Percentiles rank a stretch among this genome's conserved stretches.
These are phyloP conservation scores for Holothuria glaberrima DNA, from an alignment of 35 echinoderm and acorn worm genomes.

Conservation along the genomic window DNA sequence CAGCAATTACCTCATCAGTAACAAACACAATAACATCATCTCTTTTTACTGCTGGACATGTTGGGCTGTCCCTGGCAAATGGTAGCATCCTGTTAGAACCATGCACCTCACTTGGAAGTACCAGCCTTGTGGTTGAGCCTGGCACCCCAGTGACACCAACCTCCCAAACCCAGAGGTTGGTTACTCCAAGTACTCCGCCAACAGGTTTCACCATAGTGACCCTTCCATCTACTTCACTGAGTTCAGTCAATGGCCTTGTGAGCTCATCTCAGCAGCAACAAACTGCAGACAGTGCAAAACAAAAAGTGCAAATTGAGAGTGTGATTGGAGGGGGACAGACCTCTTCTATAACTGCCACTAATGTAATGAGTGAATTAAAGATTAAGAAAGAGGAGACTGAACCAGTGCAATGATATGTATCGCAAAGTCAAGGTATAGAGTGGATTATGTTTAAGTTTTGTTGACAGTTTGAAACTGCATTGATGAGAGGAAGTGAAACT, in stretches of 20 bases:
- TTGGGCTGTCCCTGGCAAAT: slow-evolving; percentile 64
- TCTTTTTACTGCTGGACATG: slow-evolving; percentile 11
- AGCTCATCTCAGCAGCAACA: not conserved
- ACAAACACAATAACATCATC: slow-evolving; percentile 22
- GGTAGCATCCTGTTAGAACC: slow-evolving; percentile 74
- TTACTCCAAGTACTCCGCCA: slow-evolving; percentile 33
- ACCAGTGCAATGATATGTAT: slow-evolving; percentile 27
- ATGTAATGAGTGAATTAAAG: not conserved
- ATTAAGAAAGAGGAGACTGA: slow-evolving; percentile 9
- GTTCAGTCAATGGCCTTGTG: slow-evolving; percentile 20
- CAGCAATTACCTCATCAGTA: slow-evolving; percentile 37
- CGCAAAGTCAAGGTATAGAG: not conserved
- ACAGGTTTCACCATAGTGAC: slow-evolving; percentile 84
- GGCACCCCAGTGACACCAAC: slow-evolving; percentile 63
- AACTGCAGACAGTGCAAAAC: not conserved
- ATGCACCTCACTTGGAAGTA: slow-evolving; percentile 57
- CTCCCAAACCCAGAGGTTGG: slow-evolving; percentile 3
- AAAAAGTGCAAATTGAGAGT: slow-evolving; percentile 1
- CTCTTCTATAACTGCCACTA: not conserved
- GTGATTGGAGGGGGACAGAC: not conserved
- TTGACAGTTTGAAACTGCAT: no score
- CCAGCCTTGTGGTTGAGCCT: slow-evolving; percentile 72
- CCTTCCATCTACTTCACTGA: slow-evolving; percentile 64
- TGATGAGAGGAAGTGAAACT: no score
- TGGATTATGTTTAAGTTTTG: slow-evolving; percentile 2